These are phyloP conservation scores for Sorex maritimensis DNA, from an alignment of 2,797 vertebrate genomes.

Conservation along the genomic window DNA sequence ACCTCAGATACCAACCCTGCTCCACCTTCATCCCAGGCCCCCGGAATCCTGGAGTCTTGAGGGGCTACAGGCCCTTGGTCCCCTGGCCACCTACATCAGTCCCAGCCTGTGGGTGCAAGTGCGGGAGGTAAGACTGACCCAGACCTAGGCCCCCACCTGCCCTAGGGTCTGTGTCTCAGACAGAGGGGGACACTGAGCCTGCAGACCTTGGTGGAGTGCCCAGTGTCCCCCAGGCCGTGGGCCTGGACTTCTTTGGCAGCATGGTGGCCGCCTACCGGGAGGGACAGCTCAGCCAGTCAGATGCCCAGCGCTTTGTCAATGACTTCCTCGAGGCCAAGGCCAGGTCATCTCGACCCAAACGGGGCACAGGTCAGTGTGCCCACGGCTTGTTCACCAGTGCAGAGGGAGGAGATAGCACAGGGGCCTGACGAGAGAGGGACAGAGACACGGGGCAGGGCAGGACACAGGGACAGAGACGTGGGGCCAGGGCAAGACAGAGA, in stretches of 20 bases:
- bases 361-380: constrained; percentile 79
- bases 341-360: constrained; percentile 38
- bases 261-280: neutral
- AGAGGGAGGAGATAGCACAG: too few relatives aligned
- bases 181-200: rapidly evolving
- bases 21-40: constrained; percentile 72
- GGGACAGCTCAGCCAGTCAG: constrained; percentile 55
- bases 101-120: constrained; percentile 80
- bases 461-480: too few relatives aligned
- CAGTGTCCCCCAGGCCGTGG: constrained; percentile 77
- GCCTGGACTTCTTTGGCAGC: constrained; percentile 82
- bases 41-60: constrained; percentile 84
- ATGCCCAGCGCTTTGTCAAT: constrained; percentile 71
- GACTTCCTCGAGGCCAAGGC: constrained; percentile 61
- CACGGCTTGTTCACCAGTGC: neutral
- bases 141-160: rapidly evolving
- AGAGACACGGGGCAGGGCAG: too few relatives aligned
- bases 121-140: constrained; percentile 79
- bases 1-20: neutral
- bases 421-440: too few relatives aligned
- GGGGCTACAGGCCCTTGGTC: constrained; percentile 81
- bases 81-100: constrained; percentile 82
- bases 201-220: neutral
- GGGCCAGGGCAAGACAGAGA: too few relatives aligned
- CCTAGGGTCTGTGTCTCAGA: neutral